Base-by-base conservation (phyloP, 2,888 invertebrate genomes). In the Oscheius sp. region DNA sequence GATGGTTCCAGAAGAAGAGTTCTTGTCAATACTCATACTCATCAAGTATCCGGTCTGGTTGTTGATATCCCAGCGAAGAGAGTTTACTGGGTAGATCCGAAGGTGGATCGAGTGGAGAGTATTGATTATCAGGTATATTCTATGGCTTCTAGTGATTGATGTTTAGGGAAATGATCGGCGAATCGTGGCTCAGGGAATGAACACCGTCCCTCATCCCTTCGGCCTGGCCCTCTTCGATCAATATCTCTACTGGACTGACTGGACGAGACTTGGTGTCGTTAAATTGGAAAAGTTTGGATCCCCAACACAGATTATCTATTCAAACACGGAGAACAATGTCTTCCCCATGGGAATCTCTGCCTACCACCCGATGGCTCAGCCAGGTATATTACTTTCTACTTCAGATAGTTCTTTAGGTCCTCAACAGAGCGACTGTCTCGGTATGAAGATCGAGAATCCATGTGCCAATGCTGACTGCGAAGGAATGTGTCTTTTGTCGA, bases 51-150 rank as follows among this genome's bases (percentile, higher is more conserved):
- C 14, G 76, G 76, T 50, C 68, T 76, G 22, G 91, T 94, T 0
- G 91, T 94, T 0, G 96, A 97, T 87, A 91, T 93, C n/a, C 91
- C 94, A 26, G 91, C 92, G 0, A 91, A 92, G 82, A 89, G 96
- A 57, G 91, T 98, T 6, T 96, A 93, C 88, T 97, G 96, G 95
- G 95, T 95, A 83, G 97, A 98, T 87, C 93, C 94, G 0, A 89
- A 95, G 14, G 88, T 96, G 63, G 95, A 97, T 88, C 94, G 95
- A 86, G 94, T 98, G 74, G 95, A 96, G 86, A 93, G 94, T 0
- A 93, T 95, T 0, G 94, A 95, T 87, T 98, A 97, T 87, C 91
- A 72, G 64, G 93, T 93, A 0, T 90, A 2, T 17, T 4, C 12
- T 4, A 47, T 92, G 32, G 89, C 91, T 30, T 5, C n/a, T 14